Percentiles rank a stretch among this genome's conserved stretches.
Conservation (phyloP, 35 echinoderm and acorn worm genomes). For the Ophiothrix spiculata region DNA sequence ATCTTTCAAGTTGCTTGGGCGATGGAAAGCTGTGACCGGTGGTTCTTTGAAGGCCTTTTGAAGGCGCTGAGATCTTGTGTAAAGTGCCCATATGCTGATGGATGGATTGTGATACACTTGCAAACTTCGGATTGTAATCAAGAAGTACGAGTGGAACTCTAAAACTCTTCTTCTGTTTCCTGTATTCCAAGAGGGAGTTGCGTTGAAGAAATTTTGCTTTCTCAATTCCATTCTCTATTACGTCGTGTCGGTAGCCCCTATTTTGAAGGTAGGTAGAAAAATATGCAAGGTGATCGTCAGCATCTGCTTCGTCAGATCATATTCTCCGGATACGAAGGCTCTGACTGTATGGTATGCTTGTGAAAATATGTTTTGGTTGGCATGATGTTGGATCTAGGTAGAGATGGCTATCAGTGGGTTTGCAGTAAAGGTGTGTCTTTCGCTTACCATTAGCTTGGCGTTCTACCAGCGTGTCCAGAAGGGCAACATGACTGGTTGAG, state of each 20-base stretch:
- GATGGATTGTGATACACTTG: not conserved
- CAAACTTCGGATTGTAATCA: not conserved
- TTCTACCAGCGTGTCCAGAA: not conserved
- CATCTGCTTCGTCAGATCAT: conserved; percentile 6
- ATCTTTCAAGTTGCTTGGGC: not conserved
- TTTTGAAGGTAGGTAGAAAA: not conserved
- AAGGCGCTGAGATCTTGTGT: not conserved
- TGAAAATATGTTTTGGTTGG: not conserved
- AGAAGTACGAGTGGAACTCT: not conserved
- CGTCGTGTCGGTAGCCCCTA: not conserved
- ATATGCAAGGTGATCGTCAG: not conserved
- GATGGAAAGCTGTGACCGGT: not conserved
- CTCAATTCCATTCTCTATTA: not conserved
- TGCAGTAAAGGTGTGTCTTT: not conserved
- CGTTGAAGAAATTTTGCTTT: not conserved
- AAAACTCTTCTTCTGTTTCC: not conserved
- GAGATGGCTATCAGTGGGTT: not conserved
- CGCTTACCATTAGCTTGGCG: not conserved
- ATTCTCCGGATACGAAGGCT: conserved; percentile 12
- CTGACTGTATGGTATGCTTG: not conserved
- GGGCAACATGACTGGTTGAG: not conserved
- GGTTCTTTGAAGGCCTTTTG: not conserved
- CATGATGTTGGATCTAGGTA: not conserved
- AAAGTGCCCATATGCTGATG: not conserved
- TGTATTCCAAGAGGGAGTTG: not conserved